These are phyloP conservation scores for Caenorhabditis latens DNA, from an alignment of 1,140 invertebrate species.

Conservation along the genomic window DNA sequence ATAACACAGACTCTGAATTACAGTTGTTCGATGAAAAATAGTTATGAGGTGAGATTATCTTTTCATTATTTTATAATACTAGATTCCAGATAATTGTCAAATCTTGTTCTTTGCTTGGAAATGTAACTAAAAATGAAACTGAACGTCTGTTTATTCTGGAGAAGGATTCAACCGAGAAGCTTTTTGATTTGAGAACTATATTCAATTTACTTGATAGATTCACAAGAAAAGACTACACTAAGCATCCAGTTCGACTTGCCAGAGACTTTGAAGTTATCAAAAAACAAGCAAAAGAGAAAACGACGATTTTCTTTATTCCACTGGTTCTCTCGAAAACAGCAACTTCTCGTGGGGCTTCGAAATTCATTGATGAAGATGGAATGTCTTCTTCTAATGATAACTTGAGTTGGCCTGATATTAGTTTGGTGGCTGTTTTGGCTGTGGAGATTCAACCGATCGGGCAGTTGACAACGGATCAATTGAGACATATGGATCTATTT, in stretches of 20 bases:
- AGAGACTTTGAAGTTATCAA: conserved; percentile 56
- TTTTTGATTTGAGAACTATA: conserved; percentile 52
- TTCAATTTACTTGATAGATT: conserved; percentile 31
- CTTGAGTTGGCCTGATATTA: conserved; percentile 24
- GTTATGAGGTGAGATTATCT: conserved; percentile 12
- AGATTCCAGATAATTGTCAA: conserved; percentile 25
- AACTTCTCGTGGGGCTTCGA: background rate
- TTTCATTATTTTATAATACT: no score
- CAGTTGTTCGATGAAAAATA: conserved; percentile 54
- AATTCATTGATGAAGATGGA: conserved; percentile 32
- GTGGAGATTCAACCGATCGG: conserved; percentile 46
- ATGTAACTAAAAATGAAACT: conserved; percentile 18
- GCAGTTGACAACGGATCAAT: conserved; percentile 41
- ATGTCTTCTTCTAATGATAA: conserved; percentile 40
- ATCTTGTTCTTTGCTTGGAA: conserved; percentile 20
- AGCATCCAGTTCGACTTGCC: background rate
- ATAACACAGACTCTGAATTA: conserved; percentile 44
- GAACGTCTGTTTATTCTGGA: background rate
- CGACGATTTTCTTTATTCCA: conserved; percentile 35
- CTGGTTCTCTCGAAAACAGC: conserved; percentile 20
- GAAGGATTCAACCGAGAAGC: conserved; percentile 11
- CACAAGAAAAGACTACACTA: conserved; percentile 13
- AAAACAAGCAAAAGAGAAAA: conserved; percentile 58
- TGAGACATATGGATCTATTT: conserved; percentile 46
- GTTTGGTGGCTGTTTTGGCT: conserved; percentile 30